Evolutionary conservation across 2,888 invertebrate genomes (phyloP), one percentile per base, ranked within the genome.

Genomic region (Eremobia ochroleuca): DNA sequence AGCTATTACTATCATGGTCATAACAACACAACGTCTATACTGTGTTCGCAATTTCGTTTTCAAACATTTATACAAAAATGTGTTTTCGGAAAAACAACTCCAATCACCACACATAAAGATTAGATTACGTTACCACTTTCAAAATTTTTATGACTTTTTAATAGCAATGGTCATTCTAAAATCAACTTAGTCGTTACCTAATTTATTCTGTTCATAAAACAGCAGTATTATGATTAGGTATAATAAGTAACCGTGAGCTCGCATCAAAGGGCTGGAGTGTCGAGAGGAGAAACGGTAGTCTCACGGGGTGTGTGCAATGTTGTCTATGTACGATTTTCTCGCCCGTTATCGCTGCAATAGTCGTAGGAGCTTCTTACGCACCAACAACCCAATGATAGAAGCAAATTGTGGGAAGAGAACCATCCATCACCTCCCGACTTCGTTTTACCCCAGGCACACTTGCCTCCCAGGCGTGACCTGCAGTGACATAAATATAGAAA

Each of bases 191-290:
- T 59, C 31, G 43, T 40, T 65, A 65, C n/a, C n/a, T 52, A 72
- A 81, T 67, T 62, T 43, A 65, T 61, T 67, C 68, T 72, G 64
- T 84, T 69, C 59, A 73, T 79, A 69, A 71, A 76, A 70, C 34
- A 70, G 67, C 64, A 72, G 81, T 82, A 58, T 81, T 73, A 79
- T 84, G 66, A 85, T 85, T 34, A 70, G 59, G 73, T 73, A 62
- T 67, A 73, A 59, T 67, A 81, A 61, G 67, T 72, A 84, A 79
- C 59, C 58, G 52, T 31, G 13, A 81, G 68, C 59, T 79, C 40
- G 34, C 68, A 58, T 71, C 79, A 73, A 78, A 81, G 55, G 68
- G n/a, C 34, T 61, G 4, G n/a, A 65, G 37, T 34, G 11, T 72
- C 5, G 15, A 78, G n/a, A n/a, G 4, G 8, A 59, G n/a, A 4